Evolutionary conservation across 2,888 invertebrate species (phyloP).

Genomic region (Caenorhabditis zanzibari): DNA sequence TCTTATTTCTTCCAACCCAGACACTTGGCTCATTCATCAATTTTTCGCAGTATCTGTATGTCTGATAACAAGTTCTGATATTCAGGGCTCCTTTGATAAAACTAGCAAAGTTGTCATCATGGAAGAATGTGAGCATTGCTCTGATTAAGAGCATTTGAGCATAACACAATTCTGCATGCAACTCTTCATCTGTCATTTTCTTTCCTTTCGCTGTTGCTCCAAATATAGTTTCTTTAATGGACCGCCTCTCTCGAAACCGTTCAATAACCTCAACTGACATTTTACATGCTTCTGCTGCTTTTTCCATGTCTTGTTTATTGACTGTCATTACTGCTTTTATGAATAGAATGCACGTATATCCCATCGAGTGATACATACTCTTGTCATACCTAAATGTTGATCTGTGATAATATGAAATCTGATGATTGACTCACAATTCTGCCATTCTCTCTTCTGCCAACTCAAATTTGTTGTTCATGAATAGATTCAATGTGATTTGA

Average conservation of each 20-base stretch:
- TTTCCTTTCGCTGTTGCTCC: slow-evolving; percentile 70
- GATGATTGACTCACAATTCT: slow-evolving; percentile 87
- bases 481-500: slow-evolving; percentile 90
- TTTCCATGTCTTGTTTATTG: slow-evolving; percentile 86
- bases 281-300: slow-evolving; percentile 75
- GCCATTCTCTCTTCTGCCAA: slow-evolving; percentile 90
- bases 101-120: slow-evolving; percentile 94
- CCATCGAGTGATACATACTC: slow-evolving; percentile 95
- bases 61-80: slow-evolving; percentile 92
- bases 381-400: slow-evolving; percentile 88
- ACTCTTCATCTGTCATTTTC: slow-evolving; percentile 75
- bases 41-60: slow-evolving; percentile 93
- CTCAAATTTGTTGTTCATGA: slow-evolving; percentile 93
- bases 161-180: slow-evolving; percentile 95
- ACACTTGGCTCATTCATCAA: slow-evolving; percentile 90
- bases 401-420: background rate
- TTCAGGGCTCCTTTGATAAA: slow-evolving; percentile 95
- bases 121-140: slow-evolving; percentile 93
- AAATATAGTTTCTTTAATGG: slow-evolving; percentile 75
- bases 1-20: slow-evolving; percentile 67
- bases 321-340: slow-evolving; percentile 95
- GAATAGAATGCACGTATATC: slow-evolving; percentile 92
- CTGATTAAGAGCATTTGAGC: slow-evolving; percentile 93
- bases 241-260: slow-evolving; percentile 73
- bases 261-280: slow-evolving; percentile 76